phyloP scores from a whole-genome alignment of 2,888 invertebrate genomes.

The Machimus rusticus region DNA sequence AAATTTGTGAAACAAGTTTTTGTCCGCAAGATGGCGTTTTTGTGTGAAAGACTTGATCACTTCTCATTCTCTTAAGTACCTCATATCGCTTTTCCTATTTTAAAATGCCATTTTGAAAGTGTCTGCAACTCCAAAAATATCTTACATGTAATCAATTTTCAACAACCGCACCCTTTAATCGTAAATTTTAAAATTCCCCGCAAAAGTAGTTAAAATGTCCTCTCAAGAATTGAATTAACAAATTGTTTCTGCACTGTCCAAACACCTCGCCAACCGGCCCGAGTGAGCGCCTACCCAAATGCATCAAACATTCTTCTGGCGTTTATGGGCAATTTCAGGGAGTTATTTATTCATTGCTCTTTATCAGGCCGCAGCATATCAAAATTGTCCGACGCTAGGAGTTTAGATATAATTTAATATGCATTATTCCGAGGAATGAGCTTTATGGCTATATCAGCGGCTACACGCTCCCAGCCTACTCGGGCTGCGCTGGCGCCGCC shows the following conservation, averaged over 20 bases:
- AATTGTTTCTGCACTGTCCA: background rate
- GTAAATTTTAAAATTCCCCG: background rate
- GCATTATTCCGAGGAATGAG: background rate
- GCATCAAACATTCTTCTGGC: background rate
- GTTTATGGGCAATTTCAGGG: background rate
- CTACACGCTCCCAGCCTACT: background rate
- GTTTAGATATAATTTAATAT: background rate
- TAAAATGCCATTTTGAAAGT: background rate
- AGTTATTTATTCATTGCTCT: background rate
- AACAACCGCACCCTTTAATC: background rate
- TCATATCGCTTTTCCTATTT: background rate
- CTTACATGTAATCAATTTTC: background rate
- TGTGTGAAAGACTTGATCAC: background rate
- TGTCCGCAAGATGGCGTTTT: no score
- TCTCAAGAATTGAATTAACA: background rate
- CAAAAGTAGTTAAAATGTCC: background rate
- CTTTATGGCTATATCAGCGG: background rate
- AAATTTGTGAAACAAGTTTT: no score
- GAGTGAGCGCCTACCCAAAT: background rate
- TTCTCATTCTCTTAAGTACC: background rate
- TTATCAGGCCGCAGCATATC: background rate
- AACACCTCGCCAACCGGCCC: background rate
- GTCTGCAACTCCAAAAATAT: background rate
- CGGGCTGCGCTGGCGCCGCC: background rate
- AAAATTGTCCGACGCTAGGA: background rate